Conservation (phyloP, 2,797 vertebrate genomes). For the Luscinia luscinia region DNA sequence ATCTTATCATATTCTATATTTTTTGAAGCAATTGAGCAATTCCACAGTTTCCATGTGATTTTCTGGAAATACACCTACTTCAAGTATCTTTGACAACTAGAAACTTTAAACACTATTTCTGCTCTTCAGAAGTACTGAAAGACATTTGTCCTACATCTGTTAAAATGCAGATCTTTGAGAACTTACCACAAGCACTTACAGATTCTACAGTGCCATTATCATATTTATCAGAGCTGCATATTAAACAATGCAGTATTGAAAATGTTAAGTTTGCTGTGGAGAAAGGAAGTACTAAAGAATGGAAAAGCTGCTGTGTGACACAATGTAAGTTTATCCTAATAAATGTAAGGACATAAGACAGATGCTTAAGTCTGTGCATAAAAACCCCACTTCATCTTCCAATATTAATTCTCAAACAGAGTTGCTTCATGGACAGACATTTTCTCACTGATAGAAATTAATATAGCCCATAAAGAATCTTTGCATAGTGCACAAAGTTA, state of each 20-base stretch:
- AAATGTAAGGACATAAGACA: neutral
- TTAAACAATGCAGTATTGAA: neutral
- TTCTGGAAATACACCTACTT: constrained; percentile 18
- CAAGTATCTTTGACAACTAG: neutral
- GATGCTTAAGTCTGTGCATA: neutral
- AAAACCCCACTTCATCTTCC: neutral
- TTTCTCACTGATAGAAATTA: neutral
- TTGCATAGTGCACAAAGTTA: neutral
- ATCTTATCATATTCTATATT: neutral
- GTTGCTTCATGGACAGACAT: neutral
- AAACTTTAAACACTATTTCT: neutral
- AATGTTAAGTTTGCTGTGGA: neutral
- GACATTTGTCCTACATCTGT: neutral
- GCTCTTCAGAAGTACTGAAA: neutral
- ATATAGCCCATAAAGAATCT: neutral
- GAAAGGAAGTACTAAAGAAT: neutral
- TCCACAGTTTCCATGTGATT: neutral
- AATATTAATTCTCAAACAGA: neutral
- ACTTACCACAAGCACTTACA: neutral
- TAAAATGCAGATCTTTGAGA: neutral
- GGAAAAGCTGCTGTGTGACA: neutral
- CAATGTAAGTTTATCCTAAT: neutral
- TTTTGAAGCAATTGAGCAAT: constrained; percentile 25
- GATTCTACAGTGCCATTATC: neutral
- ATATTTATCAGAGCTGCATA: neutral